Evolutionary conservation across 2,888 invertebrate genomes (phyloP), one percentile per base, ranked within the genome.

Genomic region (Eurois occulta): DNA sequence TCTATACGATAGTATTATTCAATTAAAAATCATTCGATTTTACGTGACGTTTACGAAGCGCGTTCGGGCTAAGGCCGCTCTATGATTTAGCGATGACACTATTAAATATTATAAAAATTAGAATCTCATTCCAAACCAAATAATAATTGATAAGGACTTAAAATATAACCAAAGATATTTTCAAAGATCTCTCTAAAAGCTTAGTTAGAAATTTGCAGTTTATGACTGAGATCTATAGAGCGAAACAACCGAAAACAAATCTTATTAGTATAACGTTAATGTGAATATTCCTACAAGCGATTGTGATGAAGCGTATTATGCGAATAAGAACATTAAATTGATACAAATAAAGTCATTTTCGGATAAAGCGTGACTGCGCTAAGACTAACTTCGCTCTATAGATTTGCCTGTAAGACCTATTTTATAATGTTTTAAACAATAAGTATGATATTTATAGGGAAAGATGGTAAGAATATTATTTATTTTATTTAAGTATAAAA

Each of bases 101-200:
- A 35, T 35, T 10, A 5, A 35, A 62, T 35, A 62, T 13, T 13
- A 41, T 3, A 24, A 43, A 32, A 7, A 24, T 28, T n/a, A 43
- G 55, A 72, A 84, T 80, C 75, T 75, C 65, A 68, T 58, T 65
- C 24, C 0, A 78, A 52, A 78, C 28, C 58, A 67, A 71, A 71
- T 28, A 35, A 52, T 43, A 21, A 8, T 35, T 66, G 21, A 43
- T 13, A 52, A 60, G 21, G 48, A 68, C 16, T 18, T 46, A n/a
- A n/a, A n/a, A n/a, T n/a, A 35, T 35, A 67, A 58, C 77, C 60
- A 73, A 70, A 73, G 65, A 71, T 71, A 73, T 73, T 60, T 65
- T 35, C 10, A 18, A 80, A 41, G 81, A 66, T 58, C n/a, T 60
- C 69, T 28, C 7, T 48, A 58, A 46, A 55, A 46, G 1, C 7